phyloP scores from a whole-genome alignment of 2,888 invertebrate genomes.

The Andrena marginata region DNA sequence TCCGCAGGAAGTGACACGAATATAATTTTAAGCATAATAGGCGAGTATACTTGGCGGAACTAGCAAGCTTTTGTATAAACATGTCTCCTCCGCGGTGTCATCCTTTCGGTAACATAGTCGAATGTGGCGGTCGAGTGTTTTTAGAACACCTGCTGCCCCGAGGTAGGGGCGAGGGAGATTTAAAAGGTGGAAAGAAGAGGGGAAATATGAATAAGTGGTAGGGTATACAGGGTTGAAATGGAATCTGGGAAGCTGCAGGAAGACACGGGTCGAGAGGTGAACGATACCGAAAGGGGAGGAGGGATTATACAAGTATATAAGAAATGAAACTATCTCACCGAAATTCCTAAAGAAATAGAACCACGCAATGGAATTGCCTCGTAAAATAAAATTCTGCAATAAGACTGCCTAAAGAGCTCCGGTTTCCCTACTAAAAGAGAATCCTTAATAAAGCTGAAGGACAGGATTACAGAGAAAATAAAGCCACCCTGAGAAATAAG shows the following conservation, averaged over 20 bases:
- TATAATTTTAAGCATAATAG: constrained; percentile 19
- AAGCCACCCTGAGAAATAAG: background rate
- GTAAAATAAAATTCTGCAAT: constrained; percentile 19
- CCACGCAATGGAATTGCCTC: constrained; percentile 4
- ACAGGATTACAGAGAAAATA: background rate
- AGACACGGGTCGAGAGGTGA: background rate
- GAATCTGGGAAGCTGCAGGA: background rate
- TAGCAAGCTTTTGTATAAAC: background rate
- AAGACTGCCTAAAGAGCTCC: background rate
- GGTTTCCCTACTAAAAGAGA: background rate
- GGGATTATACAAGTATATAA: constrained; percentile 9
- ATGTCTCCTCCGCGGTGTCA: background rate
- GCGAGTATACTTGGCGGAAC: background rate
- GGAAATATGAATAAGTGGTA: background rate
- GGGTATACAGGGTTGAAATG: background rate
- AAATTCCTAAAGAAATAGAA: constrained; percentile 11
- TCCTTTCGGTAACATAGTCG: constrained; percentile 7
- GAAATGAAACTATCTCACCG: background rate
- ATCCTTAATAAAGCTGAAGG: constrained; percentile 33
- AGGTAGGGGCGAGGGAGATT: background rate
- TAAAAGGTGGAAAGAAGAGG: background rate
- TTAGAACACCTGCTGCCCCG: constrained; percentile 14
- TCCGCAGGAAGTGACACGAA: constrained; percentile 38
- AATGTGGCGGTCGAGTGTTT: constrained; percentile 14
- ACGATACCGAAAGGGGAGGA: background rate